Evolutionary conservation across 2,797 vertebrate species (phyloP), one percentile per base, ranked within the genome.

Genomic region (Kryptolebias ocellatus): DNA sequence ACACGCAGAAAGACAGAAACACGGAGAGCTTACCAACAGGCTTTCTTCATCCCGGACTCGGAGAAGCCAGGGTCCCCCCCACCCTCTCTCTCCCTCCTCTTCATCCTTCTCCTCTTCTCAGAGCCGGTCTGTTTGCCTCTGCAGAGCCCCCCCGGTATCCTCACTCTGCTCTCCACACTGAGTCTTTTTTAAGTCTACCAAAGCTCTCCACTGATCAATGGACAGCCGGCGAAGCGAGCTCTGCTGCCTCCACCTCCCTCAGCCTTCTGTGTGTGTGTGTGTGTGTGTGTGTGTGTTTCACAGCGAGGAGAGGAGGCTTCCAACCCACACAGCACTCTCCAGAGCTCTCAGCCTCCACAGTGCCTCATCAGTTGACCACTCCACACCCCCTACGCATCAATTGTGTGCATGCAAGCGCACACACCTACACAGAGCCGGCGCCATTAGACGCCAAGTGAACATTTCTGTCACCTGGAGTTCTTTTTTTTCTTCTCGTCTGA

Each of bases 321-420:
- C 87, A 91, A 84, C 91, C 90, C 87, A 92, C 92, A 91, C 88
- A 89, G 52, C 86, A 84, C 90, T 92, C 87, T 92, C 88, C 84
- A 87, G 90, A 87, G 92, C 89, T 90, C 90, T 92, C 90, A 92
- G 87, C 90, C 90, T 89, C 91, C 91, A 91, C 87, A 87, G 79
- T 87, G 78, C 81, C 81, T 88, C 88, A 87, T 89, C 88, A 90
- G 79, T 89, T 91, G 89, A 90, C 88, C 89, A 89, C 88, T 90
- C 86, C 83, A 90, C 84, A 81, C 88, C 82, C 60, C 87, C 90
- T 84, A 91, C 90, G 83, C 91, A 87, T 79, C 84, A 84, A 83
- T 86, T 78, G 81, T 70, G 70, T 81, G 64, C 75, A 60, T 81
- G 77, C 50, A 75, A 70, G 74, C 17, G 52, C 16, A 42, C 72